Base-by-base conservation (phyloP, 2,888 invertebrate species). In the Ecdyonurus torrentis region DNA sequence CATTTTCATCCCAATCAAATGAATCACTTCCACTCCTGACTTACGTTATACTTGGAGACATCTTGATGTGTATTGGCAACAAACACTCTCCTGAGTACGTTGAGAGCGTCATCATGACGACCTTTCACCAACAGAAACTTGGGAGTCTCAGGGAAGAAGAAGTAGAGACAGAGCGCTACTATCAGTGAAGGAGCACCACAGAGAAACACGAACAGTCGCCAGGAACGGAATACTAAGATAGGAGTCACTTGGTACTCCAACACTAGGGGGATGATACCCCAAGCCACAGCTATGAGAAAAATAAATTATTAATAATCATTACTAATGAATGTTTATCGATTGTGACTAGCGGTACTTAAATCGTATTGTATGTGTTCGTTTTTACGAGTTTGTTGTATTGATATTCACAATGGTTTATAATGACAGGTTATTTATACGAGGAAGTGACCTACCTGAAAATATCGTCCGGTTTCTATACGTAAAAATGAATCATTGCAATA, bases 91-190 rank as follows among this genome's bases (percentile, higher is more conserved):
- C 82, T 81, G 55, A 90, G 80, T 24, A 85, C 81, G 55, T 80
- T 78, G 3, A 89, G 77, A 0, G 89, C 88, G 53, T 84, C 86
- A 59, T 88, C 87, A 23, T 86, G 82, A 72, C 88, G 87, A 0
- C 88, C 89, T 70, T 85, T 85, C 73, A 88, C 88, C 73, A 89
- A 79, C 70, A 89, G 79, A 74, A 89, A 89, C 74, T 89, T 89
- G 1, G 89, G 89, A 71, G 88, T 89, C 75, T 89, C 89, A 0
- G 89, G 89, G 75, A 89, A 88, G 64, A 81, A 78, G 68, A 86
- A 79, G 55, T 55, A n/a, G 7, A 89, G 75, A 87, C 87, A 88
- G 66, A 84, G 72, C 1, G 79, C 85, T 52, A 86, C 79, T 67
- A 83, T 67, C 23, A 86, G 75, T 66, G 87, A 87, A 0, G 89